Percentiles rank a stretch among this genome's conserved stretches.
Evolutionary conservation across 2,797 vertebrate genomes (phyloP).

Genomic region (Chanos chanos): DNA sequence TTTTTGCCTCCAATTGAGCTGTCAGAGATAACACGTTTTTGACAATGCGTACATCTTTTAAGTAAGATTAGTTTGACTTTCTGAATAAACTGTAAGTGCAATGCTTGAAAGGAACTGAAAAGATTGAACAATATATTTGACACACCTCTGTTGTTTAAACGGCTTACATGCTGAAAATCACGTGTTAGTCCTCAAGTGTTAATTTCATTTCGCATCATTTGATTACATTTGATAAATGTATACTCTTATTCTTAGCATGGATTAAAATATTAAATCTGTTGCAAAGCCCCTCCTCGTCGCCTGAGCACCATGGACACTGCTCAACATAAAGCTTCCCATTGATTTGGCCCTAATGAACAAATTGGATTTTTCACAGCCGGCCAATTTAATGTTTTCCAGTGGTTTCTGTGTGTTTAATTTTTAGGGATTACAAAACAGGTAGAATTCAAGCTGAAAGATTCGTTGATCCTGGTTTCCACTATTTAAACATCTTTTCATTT

Average conservation of each 20-base stretch:
- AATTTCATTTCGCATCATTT: too few relatives aligned
- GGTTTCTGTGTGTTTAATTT: conserved; percentile 37
- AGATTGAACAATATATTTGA: too few relatives aligned
- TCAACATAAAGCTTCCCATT: conserved; percentile 56
- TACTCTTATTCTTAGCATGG: too few relatives aligned
- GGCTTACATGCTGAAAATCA: too few relatives aligned
- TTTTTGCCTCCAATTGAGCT: conserved; percentile 54
- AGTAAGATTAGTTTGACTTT: too few relatives aligned
- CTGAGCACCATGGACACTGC: conserved; percentile 36
- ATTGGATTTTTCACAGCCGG: conserved; percentile 50
- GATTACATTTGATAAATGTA: too few relatives aligned
- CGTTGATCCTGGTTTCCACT: conserved; percentile 38
- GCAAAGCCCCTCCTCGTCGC: conserved; percentile 21
- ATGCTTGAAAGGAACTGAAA: too few relatives aligned
- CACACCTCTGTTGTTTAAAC: too few relatives aligned
- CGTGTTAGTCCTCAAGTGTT: too few relatives aligned
- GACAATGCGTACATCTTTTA: too few relatives aligned
- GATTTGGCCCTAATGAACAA: conserved; percentile 56
- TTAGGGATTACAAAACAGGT: conserved; percentile 40
- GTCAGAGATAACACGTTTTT: conserved; percentile 58
- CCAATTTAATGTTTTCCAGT: conserved; percentile 44
- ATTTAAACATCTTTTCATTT: conserved; percentile 46
- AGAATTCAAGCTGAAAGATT: conserved; percentile 34
- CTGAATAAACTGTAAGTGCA: too few relatives aligned
- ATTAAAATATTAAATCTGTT: conserved; percentile 33